phyloP scores from a whole-genome alignment of 53 echinoderm and acorn worm genomes.

The Arbacia lixula region DNA sequence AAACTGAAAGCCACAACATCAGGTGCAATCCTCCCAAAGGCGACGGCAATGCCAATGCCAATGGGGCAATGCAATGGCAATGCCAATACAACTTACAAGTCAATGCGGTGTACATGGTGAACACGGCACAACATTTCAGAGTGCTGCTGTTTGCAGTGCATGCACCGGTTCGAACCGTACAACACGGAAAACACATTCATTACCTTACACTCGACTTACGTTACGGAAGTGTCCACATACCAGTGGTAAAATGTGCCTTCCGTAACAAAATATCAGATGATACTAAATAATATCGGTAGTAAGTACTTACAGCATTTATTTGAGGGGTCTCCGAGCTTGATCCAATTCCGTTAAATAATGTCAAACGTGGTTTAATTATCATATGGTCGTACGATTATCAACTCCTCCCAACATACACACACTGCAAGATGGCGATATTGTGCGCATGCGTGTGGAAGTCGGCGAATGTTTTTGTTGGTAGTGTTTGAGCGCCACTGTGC shows the following conservation, averaged over 20 bases:
- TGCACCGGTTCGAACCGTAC: conserved; percentile 16
- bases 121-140: neutral
- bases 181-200: conserved; percentile 32
- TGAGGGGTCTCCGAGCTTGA: neutral
- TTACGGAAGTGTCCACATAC: conserved; percentile 52
- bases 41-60: too few species aligned
- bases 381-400: conserved; percentile 10
- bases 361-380: conserved; percentile 13
- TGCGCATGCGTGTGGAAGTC: conserved; percentile 58
- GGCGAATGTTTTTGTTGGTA: conserved; percentile 19
- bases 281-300: conserved; percentile 4
- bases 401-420: conserved; percentile 43
- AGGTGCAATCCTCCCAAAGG: too few species aligned
- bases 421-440: conserved; percentile 59
- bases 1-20: too few species aligned
- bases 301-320: conserved; percentile 24
- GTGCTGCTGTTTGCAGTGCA: neutral
- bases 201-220: conserved; percentile 5
- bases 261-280: neutral
- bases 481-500: conserved; percentile 21
- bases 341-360: neutral
- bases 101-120: neutral
- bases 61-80: too few species aligned
- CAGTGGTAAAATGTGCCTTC: conserved; percentile 2
- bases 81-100: too few species aligned